Evolutionary conservation across 1,140 invertebrate genomes (phyloP).

Genomic region (Doryteuthis pealeii): DNA sequence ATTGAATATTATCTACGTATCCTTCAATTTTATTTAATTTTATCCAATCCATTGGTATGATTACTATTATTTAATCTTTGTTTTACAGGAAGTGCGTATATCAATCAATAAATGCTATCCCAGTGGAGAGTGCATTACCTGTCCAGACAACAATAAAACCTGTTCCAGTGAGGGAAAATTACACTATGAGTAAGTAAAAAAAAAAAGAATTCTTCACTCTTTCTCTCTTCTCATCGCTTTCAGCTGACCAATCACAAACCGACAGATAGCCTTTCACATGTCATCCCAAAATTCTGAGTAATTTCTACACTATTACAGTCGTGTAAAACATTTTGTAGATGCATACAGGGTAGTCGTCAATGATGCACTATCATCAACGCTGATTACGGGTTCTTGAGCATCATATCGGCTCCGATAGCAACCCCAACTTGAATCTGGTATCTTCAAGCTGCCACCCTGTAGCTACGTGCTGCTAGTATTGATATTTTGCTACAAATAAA

Average conservation of each 20-base stretch:
- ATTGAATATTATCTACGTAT: background rate
- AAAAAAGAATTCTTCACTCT: background rate
- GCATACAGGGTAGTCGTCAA: no score
- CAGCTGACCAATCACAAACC: background rate
- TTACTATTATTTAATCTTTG: background rate
- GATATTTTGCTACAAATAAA: no score
- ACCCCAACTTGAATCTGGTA: no score
- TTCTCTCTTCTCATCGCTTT: background rate
- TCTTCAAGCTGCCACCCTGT: no score
- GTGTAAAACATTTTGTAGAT: background rate
- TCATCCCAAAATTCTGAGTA: no score
- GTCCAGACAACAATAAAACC: background rate
- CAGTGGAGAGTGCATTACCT: background rate
- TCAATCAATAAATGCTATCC: background rate
- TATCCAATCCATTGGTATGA: background rate
- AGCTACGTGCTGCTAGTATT: no score
- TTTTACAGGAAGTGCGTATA: background rate
- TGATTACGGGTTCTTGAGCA: no score
- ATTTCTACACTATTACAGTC: background rate
- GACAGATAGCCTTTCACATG: background rate
- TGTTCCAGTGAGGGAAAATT: background rate
- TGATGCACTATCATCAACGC: no score
- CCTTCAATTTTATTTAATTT: background rate
- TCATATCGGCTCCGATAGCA: no score
- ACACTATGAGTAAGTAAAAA: background rate